Conservation (phyloP, 2,113 vertebrate species). For the Cryptotis parvus region DNA sequence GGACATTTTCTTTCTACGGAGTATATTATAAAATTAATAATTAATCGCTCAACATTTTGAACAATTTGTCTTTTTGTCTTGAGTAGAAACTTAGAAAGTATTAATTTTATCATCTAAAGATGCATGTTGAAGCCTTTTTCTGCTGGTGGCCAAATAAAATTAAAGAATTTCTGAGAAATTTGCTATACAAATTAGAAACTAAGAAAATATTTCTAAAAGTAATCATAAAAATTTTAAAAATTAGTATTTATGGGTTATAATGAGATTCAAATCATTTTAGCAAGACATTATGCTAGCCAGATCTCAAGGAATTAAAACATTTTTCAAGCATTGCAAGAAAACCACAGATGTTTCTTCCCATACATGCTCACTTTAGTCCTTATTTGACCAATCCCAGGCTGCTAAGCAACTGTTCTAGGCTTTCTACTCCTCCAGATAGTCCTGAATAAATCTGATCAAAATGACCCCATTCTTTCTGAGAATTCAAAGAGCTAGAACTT, state of each 20-base stretch:
- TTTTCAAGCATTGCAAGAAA: neutral
- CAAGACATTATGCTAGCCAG: neutral
- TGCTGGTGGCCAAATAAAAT: neutral
- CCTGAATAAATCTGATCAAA: neutral
- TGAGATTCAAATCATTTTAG: neutral
- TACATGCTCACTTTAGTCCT: too few relatives aligned
- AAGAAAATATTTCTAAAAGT: neutral
- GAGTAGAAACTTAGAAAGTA: neutral
- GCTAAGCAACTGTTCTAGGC: neutral
- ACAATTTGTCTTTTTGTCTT: too few relatives aligned
- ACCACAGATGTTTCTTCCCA: neutral
- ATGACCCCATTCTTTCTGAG: neutral
- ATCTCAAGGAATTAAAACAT: neutral
- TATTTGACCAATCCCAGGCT: neutral
- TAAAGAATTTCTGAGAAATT: neutral
- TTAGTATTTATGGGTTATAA: neutral
- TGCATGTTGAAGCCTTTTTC: constrained; percentile 1
- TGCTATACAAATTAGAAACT: neutral
- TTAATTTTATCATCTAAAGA: neutral
- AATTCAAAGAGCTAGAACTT: neutral
- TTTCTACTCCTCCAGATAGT: neutral
- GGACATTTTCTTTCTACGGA: neutral
- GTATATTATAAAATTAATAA: neutral
- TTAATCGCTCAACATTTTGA: too few relatives aligned
- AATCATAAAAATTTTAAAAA: neutral